Percentiles rank a stretch among this genome's conserved stretches.
Evolutionary conservation across 2,888 invertebrate species (phyloP).

Genomic region (Periphyllus acericola): DNA sequence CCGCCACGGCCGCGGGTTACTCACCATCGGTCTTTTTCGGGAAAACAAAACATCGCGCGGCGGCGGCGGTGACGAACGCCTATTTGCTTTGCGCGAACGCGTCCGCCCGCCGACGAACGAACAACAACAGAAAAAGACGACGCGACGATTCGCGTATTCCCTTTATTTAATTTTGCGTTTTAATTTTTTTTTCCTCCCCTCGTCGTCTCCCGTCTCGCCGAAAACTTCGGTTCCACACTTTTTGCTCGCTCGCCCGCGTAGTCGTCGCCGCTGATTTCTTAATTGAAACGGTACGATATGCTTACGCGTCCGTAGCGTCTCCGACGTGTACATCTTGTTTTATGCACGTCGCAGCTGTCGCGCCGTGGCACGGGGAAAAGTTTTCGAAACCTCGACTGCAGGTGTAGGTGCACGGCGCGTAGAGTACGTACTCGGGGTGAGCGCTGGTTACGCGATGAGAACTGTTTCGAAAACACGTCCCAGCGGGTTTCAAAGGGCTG

Average conservation of each 20-base stretch:
- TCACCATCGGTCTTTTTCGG: constrained; percentile 20
- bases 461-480: no score
- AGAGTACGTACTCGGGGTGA: no score
- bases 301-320: not conserved
- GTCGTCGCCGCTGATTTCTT: constrained; percentile 16
- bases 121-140: not conserved
- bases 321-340: not conserved
- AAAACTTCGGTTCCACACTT: constrained; percentile 13
- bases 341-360: not conserved
- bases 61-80: not conserved
- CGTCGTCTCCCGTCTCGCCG: not conserved
- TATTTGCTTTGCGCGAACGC: constrained; percentile 15
- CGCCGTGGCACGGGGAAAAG: not conserved
- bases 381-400: not conserved
- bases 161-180: not conserved
- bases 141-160: not conserved
- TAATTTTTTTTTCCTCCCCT: not conserved
- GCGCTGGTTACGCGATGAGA: no score
- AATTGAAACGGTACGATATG: constrained; percentile 4
- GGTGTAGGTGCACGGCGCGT: not conserved
- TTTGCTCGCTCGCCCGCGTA: constrained; percentile 37
- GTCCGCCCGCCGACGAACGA: not conserved
- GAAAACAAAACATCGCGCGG: constrained; percentile 24
- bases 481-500: no score
- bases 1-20: not conserved